phyloP scores from a whole-genome alignment of 1,140 invertebrate genomes.

The Zelostemma sp. region DNA sequence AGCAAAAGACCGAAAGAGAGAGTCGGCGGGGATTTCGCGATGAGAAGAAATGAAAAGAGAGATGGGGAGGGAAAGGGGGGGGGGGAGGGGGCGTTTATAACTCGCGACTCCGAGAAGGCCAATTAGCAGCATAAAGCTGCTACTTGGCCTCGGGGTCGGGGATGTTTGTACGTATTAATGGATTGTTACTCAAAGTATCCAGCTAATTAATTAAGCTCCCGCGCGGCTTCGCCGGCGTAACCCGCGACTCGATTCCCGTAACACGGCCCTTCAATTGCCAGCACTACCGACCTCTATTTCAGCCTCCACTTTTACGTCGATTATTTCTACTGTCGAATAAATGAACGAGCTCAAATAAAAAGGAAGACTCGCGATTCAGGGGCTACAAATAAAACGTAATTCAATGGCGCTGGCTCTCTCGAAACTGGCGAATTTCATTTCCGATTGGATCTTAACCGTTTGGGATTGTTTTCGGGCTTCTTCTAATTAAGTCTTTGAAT shows the following conservation, averaged over 20 bases:
- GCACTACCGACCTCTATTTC: constrained; percentile 16
- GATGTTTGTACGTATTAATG: constrained; percentile 71
- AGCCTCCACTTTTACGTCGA: neutral
- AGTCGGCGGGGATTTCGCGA: constrained; percentile 2
- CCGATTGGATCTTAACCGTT: no score
- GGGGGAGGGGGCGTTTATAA: constrained; percentile 63
- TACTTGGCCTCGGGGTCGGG: constrained; percentile 57
- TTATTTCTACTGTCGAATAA: neutral
- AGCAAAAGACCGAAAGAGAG: constrained; percentile 13
- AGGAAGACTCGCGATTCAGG: no score
- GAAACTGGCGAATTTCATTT: constrained; percentile 2
- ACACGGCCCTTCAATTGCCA: constrained; percentile 19
- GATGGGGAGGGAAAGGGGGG: constrained; percentile 27
- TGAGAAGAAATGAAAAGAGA: constrained; percentile 22
- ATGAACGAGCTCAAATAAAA: neutral
- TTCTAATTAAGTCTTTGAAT: no score
- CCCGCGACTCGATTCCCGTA: constrained; percentile 3
- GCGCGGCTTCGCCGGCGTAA: constrained; percentile 32
- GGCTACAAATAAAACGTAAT: no score
- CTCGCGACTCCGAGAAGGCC: constrained; percentile 67
- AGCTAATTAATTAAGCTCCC: constrained; percentile 71
- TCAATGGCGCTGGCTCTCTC: constrained; percentile 28
- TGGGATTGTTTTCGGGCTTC: no score
- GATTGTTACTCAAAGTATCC: constrained; percentile 71
- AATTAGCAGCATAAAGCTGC: constrained; percentile 70